A percentile compares a stretch with the other conserved stretches of the same genome.
Evolutionary conservation across 2,888 invertebrate genomes (phyloP).

Genomic region (Trissolcus brochymenae): DNA sequence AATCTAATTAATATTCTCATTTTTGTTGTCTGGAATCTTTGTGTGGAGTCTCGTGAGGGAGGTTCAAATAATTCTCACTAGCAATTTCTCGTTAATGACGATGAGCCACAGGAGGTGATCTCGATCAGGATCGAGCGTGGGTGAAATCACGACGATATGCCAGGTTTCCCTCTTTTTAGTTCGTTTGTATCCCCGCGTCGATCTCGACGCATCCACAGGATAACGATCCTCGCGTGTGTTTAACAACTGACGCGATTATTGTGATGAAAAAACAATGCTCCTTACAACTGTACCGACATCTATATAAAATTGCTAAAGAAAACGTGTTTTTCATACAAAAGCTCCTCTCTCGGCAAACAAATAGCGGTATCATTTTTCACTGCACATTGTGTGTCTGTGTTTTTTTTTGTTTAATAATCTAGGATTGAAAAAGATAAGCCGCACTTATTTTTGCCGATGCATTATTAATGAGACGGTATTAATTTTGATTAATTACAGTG

Average conservation of each 20-base stretch:
- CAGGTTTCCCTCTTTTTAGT: conserved; percentile 28
- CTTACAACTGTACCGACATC: conserved; percentile 21
- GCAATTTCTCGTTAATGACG: conserved; percentile 39
- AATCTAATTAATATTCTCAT: conserved; percentile 14
- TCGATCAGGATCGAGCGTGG: conserved; percentile 46
- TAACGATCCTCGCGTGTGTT: conserved; percentile 66
- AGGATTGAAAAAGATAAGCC: neutral
- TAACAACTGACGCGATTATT: conserved; percentile 65
- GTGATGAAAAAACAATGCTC: conserved; percentile 48
- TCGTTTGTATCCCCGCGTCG: conserved; percentile 58
- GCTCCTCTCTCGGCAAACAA: neutral
- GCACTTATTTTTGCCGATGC: neutral
- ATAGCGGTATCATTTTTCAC: neutral
- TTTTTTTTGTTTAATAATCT: neutral
- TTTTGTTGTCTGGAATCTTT: conserved; percentile 10
- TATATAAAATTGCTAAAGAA: conserved; percentile 1
- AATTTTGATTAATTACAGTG: neutral
- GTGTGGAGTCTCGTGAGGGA: conserved; percentile 19
- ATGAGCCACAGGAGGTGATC: conserved; percentile 34
- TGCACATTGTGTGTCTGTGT: neutral
- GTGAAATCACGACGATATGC: conserved; percentile 45
- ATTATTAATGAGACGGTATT: neutral
- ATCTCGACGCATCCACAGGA: conserved; percentile 57
- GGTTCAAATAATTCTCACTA: conserved; percentile 44
- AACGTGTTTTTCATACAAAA: conserved; percentile 11